A percentile compares a stretch with the other conserved stretches of the same genome.
These are phyloP conservation scores for Microplitis manilae DNA, from an alignment of 2,888 invertebrate genomes.

Conservation along the genomic window DNA sequence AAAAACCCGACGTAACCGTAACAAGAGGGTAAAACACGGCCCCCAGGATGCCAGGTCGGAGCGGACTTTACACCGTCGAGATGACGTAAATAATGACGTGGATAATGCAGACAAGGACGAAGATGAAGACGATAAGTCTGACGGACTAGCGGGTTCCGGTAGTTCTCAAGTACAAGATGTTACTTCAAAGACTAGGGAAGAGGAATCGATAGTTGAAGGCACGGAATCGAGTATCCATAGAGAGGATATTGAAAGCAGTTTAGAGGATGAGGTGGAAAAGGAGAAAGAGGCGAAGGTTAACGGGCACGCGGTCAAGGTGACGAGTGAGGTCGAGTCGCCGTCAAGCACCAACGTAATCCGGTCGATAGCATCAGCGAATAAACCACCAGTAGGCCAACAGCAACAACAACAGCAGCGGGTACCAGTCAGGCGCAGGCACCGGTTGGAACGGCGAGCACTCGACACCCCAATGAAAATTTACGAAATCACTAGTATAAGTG, in stretches of 20 bases:
- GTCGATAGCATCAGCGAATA: conserved; percentile 41
- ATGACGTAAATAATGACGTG: conserved; percentile 29
- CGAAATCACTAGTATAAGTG: conserved; percentile 62
- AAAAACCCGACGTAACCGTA: conserved; percentile 59
- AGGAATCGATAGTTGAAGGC: conserved; percentile 30
- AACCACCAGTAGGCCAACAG: conserved; percentile 45
- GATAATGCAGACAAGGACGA: conserved; percentile 15
- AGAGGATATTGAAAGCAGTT: conserved; percentile 13
- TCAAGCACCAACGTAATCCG: conserved; percentile 31
- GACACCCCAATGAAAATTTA: conserved; percentile 54
- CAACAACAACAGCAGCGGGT: conserved; percentile 58
- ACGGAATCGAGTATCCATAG: conserved; percentile 19
- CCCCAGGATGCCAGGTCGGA: conserved; percentile 6
- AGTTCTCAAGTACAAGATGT: background rate
- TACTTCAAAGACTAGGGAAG: background rate
- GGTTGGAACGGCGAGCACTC: conserved; percentile 58
- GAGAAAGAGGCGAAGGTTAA: conserved; percentile 45
- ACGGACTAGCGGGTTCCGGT: conserved; percentile 12
- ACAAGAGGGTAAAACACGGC: conserved; percentile 47
- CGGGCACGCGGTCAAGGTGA: conserved; percentile 51
- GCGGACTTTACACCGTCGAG: conserved; percentile 26
- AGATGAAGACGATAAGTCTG: conserved; percentile 29
- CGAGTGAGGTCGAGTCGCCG: conserved; percentile 47
- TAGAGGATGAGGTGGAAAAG: conserved; percentile 17
- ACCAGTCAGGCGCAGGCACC: conserved; percentile 48